Conservation (phyloP, 2,888 invertebrate species). For the Dendrolimus houi region DNA sequence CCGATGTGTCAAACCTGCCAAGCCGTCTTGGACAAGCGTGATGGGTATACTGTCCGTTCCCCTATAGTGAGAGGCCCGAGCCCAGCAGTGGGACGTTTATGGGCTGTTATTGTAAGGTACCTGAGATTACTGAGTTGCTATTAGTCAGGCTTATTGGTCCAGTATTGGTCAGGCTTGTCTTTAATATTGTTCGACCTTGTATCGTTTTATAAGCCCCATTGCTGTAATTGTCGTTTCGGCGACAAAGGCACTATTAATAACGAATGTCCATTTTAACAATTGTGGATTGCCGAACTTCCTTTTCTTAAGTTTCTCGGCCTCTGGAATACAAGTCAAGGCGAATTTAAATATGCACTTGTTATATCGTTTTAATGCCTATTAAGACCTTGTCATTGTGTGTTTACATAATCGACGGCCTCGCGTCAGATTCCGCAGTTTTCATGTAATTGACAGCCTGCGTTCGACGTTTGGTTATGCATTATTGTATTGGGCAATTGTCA, state of each 20-base stretch:
- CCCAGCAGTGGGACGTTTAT: too few relatives aligned
- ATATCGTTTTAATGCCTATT: constrained; percentile 40
- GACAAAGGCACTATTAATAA: constrained; percentile 38
- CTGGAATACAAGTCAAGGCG: constrained; percentile 56
- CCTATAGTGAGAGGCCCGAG: too few relatives aligned
- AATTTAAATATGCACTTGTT: constrained; percentile 40
- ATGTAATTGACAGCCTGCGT: constrained; percentile 25
- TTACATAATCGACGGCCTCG: constrained; percentile 56
- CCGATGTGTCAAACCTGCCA: too few relatives aligned
- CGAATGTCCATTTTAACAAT: constrained; percentile 38
- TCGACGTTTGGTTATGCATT: background rate
- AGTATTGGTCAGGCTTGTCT: too few relatives aligned
- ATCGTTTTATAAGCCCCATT: constrained; percentile 13
- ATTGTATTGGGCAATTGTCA: too few relatives aligned
- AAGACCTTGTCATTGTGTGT: constrained; percentile 54
- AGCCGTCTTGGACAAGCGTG: too few relatives aligned
- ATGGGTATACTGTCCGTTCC: too few relatives aligned
- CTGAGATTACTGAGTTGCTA: too few relatives aligned
- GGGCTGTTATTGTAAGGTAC: too few relatives aligned
- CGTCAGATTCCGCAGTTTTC: constrained; percentile 29
- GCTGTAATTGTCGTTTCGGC: constrained; percentile 18
- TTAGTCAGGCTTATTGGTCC: too few relatives aligned
- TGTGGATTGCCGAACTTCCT: constrained; percentile 50
- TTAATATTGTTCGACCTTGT: background rate
- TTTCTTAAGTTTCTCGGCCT: constrained; percentile 32